Conservation (phyloP, 2,888 invertebrate species). For the Congeria kusceri region DNA sequence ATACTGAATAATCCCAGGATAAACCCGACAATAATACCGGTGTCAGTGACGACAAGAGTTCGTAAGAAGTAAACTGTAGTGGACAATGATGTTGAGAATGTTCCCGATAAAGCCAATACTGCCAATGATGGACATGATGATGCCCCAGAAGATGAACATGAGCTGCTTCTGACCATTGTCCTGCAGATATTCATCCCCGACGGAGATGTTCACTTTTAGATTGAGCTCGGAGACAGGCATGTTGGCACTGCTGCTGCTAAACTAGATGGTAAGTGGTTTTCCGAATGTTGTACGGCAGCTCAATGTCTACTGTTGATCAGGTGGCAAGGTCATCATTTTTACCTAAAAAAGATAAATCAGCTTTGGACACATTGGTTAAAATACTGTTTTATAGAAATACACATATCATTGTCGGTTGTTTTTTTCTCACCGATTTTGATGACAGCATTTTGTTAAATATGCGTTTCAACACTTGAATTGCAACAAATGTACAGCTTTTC, state of each 20-base stretch:
- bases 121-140: slow-evolving; percentile 75
- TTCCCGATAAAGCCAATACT: slow-evolving; percentile 80
- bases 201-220: slow-evolving; percentile 76
- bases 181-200: slow-evolving; percentile 69
- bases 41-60: slow-evolving; percentile 79
- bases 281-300: too few relatives aligned
- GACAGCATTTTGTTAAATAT: too few relatives aligned
- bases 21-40: slow-evolving; percentile 71
- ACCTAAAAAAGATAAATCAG: too few relatives aligned
- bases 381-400: too few relatives aligned
- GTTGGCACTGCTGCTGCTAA: not conserved
- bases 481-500: too few relatives aligned
- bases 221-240: slow-evolving; percentile 69
- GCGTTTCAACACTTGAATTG: too few relatives aligned
- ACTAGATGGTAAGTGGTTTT: too few relatives aligned
- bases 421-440: too few relatives aligned
- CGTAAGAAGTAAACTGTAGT: slow-evolving; percentile 79
- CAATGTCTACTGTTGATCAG: too few relatives aligned
- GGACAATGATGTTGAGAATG: slow-evolving; percentile 80
- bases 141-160: slow-evolving; percentile 79
- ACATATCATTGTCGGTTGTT: too few relatives aligned
- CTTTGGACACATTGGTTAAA: too few relatives aligned
- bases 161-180: slow-evolving; percentile 50
- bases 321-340: too few relatives aligned
- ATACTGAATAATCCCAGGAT: slow-evolving; percentile 66